These are phyloP conservation scores for Shinisaurus crocodilurus DNA, from an alignment of 2,113 vertebrate genomes.

Conservation along the genomic window DNA sequence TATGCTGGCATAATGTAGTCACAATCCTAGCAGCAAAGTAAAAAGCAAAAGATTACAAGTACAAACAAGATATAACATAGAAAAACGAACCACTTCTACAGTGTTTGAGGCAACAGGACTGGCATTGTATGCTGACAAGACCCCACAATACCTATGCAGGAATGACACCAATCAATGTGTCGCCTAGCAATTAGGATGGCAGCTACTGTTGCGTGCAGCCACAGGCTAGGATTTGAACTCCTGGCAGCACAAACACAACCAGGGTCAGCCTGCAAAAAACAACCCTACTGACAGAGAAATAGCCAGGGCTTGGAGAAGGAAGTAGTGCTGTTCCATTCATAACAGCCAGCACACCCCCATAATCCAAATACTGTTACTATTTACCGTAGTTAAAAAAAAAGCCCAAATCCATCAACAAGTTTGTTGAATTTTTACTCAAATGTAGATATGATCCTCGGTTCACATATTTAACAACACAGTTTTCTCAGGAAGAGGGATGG, in stretches of 20 bases:
- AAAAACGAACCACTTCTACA: not conserved
- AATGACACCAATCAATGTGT: not conserved
- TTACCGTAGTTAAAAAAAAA: not conserved
- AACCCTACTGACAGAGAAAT: not conserved
- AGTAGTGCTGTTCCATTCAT: not conserved
- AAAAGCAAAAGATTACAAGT: not conserved
- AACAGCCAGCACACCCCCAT: not conserved
- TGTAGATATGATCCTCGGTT: not conserved
- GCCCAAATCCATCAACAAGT: not conserved
- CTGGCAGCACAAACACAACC: not conserved
- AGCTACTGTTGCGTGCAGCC: not conserved
- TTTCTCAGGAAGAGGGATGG: not conserved
- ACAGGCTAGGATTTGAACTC: not conserved
- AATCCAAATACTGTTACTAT: not conserved
- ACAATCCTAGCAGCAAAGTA: not conserved
- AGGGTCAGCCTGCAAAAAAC: not conserved
- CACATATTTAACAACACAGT: not conserved
- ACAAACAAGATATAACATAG: not conserved
- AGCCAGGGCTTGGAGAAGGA: not conserved
- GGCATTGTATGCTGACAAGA: not conserved
- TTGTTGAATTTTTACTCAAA: not conserved
- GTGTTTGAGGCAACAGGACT: not conserved
- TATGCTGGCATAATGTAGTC: not conserved
- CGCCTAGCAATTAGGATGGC: not conserved
- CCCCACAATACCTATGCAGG: not conserved